phyloP scores from a whole-genome alignment of 2,113 vertebrate genomes.

The Rhabdomys dilectus region DNA sequence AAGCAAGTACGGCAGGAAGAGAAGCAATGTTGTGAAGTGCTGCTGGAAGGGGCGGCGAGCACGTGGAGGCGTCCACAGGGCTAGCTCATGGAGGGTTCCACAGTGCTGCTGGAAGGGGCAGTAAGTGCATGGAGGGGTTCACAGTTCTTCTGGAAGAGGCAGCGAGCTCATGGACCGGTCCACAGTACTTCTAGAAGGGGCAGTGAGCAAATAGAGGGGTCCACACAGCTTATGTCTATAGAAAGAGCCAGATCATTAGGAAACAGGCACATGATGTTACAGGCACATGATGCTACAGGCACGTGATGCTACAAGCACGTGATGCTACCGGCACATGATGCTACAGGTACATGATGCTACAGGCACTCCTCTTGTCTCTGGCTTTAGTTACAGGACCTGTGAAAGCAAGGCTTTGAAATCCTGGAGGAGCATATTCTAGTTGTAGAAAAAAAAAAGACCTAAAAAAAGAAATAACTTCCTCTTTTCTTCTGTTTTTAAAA shows the following conservation, averaged over 20 bases:
- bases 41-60: accelerated
- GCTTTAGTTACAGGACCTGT: neutral
- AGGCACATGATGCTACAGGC: too few species aligned
- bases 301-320: too few species aligned
- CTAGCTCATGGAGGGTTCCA: too few species aligned
- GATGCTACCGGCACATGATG: too few species aligned
- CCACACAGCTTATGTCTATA: accelerated
- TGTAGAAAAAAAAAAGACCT: neutral
- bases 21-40: neutral
- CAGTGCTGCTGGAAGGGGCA: neutral
- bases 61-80: neutral
- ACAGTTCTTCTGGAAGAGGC: neutral
- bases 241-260: neutral
- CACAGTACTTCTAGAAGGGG: neutral
- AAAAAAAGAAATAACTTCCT: neutral
- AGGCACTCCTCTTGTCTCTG: neutral
- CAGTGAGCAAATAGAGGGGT: accelerated
- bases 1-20: neutral
- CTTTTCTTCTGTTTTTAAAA: neutral
- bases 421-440: neutral
- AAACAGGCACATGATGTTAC: neutral
- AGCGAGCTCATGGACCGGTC: too few species aligned
- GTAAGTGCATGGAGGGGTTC: accelerated
- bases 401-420: neutral
- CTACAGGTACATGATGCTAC: too few species aligned